phyloP scores from a whole-genome alignment of 92 coral and sea anemone genomes.

The Porites rus region DNA sequence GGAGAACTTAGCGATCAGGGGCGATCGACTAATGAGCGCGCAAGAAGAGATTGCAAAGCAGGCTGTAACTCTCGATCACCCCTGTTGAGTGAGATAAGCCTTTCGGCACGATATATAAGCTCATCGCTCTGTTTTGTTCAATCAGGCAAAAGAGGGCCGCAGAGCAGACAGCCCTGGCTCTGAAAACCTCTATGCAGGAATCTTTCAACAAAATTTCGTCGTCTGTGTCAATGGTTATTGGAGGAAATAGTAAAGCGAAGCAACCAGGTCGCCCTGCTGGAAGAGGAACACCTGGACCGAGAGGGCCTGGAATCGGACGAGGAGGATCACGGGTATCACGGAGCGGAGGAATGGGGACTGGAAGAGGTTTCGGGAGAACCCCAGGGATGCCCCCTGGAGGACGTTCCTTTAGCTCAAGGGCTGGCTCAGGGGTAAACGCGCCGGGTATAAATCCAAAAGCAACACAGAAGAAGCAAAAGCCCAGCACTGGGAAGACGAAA shows the following conservation, averaged over 20 bases:
- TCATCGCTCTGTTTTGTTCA: background rate
- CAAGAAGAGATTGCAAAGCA: too few relatives aligned
- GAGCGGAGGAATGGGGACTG: background rate
- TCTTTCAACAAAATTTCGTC: constrained; percentile 3
- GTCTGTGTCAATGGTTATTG: constrained; percentile 3
- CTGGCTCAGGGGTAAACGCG: background rate
- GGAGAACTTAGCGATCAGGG: too few relatives aligned
- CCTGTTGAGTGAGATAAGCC: too few relatives aligned
- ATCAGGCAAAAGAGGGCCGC: constrained; percentile 27
- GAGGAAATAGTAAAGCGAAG: background rate
- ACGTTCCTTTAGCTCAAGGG: background rate
- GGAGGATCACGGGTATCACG: background rate
- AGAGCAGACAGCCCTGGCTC: background rate
- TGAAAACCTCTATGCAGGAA: constrained; percentile 3
- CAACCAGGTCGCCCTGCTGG: background rate
- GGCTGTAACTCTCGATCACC: too few relatives aligned
- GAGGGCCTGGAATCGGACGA: constrained; percentile 4
- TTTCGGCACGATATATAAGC: too few relatives aligned
- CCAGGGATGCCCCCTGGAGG: background rate
- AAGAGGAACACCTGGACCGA: constrained; percentile 12
- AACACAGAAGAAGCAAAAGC: background rate
- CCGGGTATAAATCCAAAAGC: background rate
- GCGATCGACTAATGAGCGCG: too few relatives aligned
- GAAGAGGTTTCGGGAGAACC: background rate
- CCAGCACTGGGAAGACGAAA: background rate